Evolutionary conservation across 1,140 invertebrate species (phyloP).

Genomic region (Brachionus rotundiformis): DNA sequence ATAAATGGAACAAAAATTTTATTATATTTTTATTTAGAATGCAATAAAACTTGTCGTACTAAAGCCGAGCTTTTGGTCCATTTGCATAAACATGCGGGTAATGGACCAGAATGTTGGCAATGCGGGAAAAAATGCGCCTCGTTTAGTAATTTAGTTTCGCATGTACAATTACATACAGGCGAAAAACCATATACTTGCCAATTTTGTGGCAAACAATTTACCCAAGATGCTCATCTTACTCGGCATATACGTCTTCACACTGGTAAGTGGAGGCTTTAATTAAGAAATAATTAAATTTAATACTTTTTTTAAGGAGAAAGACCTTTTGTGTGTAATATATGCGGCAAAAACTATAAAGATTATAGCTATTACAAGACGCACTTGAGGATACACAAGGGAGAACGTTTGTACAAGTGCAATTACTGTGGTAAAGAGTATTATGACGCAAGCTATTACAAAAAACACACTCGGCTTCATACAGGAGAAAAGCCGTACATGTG

Average conservation of each 20-base stretch:
- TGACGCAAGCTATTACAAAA: conserved; percentile 52
- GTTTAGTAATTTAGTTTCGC: conserved; percentile 44
- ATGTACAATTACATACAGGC: conserved; percentile 48
- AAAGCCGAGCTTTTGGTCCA: conserved; percentile 47
- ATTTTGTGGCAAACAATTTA: conserved; percentile 88
- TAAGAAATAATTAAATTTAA: conserved; percentile 32
- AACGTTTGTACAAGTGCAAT: conserved; percentile 68
- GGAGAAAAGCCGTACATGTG: conserved; percentile 90
- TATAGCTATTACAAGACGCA: conserved; percentile 58
- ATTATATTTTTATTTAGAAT: neutral
- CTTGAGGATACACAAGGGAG: conserved; percentile 57
- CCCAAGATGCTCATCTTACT: conserved; percentile 93
- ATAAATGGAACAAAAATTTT: neutral
- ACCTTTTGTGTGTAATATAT: conserved; percentile 62
- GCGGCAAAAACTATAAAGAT: conserved; percentile 61
- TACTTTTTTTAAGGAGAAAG: conserved; percentile 56
- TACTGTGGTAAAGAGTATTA: conserved; percentile 75
- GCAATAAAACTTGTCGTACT: conserved; percentile 42
- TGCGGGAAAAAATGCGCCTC: conserved; percentile 51
- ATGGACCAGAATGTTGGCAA: conserved; percentile 40
- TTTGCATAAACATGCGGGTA: conserved; percentile 38
- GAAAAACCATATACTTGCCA: conserved; percentile 51
- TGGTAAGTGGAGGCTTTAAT: conserved; percentile 64
- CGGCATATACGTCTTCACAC: conserved; percentile 93
- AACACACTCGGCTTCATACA: conserved; percentile 36